Percentiles rank a stretch among this genome's conserved stretches.
phyloP scores from a whole-genome alignment of 2,797 vertebrate genomes.

The Hoplostethus mediterraneus region DNA sequence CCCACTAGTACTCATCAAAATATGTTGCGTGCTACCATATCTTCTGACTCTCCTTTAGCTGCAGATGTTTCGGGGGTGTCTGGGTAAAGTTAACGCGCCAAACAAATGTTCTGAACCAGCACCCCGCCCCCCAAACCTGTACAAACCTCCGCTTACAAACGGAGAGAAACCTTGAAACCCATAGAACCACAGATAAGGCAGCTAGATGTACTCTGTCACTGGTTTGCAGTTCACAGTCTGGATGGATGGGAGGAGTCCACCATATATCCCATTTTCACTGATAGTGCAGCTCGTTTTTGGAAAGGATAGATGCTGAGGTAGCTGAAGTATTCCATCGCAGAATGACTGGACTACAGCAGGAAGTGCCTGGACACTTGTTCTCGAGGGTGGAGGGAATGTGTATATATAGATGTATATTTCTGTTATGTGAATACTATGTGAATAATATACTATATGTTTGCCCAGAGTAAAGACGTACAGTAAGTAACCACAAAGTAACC shows the following conservation, averaged over 20 bases:
- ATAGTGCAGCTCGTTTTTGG: slow-evolving; percentile 49
- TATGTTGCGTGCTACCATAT: slow-evolving; percentile 30
- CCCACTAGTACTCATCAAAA: slow-evolving; percentile 39
- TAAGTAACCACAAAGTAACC: slow-evolving; percentile 77
- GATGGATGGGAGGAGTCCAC: slow-evolving; percentile 36
- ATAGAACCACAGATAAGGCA: slow-evolving; percentile 52
- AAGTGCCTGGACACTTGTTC: slow-evolving; percentile 84
- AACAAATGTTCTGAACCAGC: neutral
- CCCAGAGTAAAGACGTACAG: slow-evolving; percentile 79
- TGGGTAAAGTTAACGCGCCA: slow-evolving; percentile 19
- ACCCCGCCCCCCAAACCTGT: neutral
- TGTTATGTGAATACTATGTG: slow-evolving; percentile 87
- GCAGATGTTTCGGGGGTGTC: slow-evolving; percentile 33
- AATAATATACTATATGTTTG: slow-evolving; percentile 84
- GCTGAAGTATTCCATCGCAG: slow-evolving; percentile 46
- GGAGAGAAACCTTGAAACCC: slow-evolving; percentile 43
- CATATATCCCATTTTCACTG: slow-evolving; percentile 40
- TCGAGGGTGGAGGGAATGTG: slow-evolving; percentile 72
- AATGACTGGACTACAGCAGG: slow-evolving; percentile 60
- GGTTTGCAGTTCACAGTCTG: slow-evolving; percentile 40
- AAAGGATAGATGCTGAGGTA: slow-evolving; percentile 44
- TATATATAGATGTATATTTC: slow-evolving; percentile 88
- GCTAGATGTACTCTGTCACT: slow-evolving; percentile 40
- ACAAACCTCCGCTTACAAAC: slow-evolving; percentile 45
- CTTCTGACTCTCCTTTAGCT: slow-evolving; percentile 38